Evolutionary conservation across 2,113 vertebrate species (phyloP), one percentile per base, ranked within the genome.

Genomic region (Paramisgurnus dabryanus): DNA sequence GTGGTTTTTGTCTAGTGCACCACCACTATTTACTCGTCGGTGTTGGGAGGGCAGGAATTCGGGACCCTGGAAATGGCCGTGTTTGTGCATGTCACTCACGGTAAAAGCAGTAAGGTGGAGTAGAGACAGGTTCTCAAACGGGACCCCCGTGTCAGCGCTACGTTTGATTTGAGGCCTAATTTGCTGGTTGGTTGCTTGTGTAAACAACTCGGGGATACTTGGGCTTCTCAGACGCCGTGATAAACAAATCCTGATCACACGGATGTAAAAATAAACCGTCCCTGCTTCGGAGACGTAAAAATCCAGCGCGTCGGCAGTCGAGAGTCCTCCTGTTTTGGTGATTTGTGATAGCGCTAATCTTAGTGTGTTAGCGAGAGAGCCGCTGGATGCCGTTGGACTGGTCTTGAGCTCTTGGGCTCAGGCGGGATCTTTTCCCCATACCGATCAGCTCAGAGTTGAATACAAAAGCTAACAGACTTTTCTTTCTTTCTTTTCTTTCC

Each of bases 61-160:
- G 79, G 84, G 82, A 71, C 22, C 3, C 86, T 85, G 79, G 86
- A 85, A 85, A 88, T 50, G 86, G 27, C 85, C 78, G 78, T 91
- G 82, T 92, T 93, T 92, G 91, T 89, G 88, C 88, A 91, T 92
- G 88, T 92, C 91, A 91, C 90, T 94, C 90, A 82, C 82, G 87
- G 60, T 86, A 55, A 80, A 40, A 75, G 4, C 85, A 83, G 85
- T 84, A 78, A 79, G 81, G 87, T 71, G 82, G 82, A 77, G 86
- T 61, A 63, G 77, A 87, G 89, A 82, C 58, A 86, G 74, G 85
- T 91, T 92, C 93, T 86, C 82, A 87, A 87, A 84, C 22, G 86
- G 73, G 81, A 81, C 84, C 88, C 85, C 82, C 70, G 81, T 90
- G 86, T 90, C 89, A 82, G 83, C 77, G 86, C 91, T 83, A 79